A percentile compares a stretch with the other conserved stretches of the same genome.
phyloP scores from a whole-genome alignment of 2,888 invertebrate genomes.

The Amphipoea oculea region DNA sequence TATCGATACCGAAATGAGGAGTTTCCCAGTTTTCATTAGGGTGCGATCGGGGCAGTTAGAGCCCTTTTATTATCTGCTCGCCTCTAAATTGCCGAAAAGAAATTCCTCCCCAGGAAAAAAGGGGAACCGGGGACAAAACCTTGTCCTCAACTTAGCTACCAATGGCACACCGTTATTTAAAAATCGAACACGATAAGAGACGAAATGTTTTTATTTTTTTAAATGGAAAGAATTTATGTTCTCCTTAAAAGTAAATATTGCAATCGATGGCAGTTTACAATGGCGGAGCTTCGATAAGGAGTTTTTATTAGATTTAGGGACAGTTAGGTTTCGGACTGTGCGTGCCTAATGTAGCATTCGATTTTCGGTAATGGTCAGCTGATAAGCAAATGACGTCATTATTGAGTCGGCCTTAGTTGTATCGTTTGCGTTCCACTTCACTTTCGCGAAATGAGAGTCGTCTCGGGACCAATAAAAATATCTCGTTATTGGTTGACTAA shows the following conservation, averaged over 20 bases:
- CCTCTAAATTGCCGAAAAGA: constrained; percentile 90
- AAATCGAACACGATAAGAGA: constrained; percentile 90
- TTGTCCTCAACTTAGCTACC: constrained; percentile 87
- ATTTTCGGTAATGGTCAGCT: constrained; percentile 90
- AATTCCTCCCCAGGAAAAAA: constrained; percentile 87
- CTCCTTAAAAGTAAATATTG: constrained; percentile 87
- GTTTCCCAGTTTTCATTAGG: constrained; percentile 89
- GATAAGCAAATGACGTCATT: constrained; percentile 90
- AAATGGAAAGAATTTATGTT: constrained; percentile 89
- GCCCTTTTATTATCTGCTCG: constrained; percentile 91
- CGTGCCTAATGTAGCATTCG: constrained; percentile 88
- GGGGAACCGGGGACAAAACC: constrained; percentile 88
- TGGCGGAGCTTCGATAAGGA: constrained; percentile 85
- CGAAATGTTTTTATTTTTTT: constrained; percentile 89
- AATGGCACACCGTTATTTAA: constrained; percentile 89
- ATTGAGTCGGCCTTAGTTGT: constrained; percentile 85
- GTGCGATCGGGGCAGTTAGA: constrained; percentile 89
- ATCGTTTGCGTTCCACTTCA: constrained; percentile 81
- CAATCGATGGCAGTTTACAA: constrained; percentile 85
- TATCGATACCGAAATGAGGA: constrained; percentile 88
- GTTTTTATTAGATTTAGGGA: constrained; percentile 86
- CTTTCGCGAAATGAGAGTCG: constrained; percentile 63
- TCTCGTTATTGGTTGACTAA: constrained; percentile 64
- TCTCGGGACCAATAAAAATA: constrained; percentile 67
- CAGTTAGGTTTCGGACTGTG: constrained; percentile 86